These are phyloP conservation scores for Nemurella pictetii DNA, from an alignment of 2,888 invertebrate genomes.

Conservation along the genomic window DNA sequence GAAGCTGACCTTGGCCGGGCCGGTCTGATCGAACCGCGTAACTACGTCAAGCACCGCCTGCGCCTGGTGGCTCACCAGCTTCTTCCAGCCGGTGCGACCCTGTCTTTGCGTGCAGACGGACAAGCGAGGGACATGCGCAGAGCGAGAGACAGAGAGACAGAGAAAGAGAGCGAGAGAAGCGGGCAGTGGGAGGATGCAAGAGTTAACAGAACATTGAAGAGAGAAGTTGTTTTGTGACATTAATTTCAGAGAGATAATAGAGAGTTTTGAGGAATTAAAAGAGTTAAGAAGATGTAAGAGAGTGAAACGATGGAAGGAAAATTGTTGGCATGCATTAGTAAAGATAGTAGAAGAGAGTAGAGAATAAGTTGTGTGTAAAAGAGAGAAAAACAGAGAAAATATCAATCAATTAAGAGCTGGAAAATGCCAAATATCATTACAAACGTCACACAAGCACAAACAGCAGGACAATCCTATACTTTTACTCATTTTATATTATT, in stretches of 20 bases:
- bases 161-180: slow-evolving; percentile 18
- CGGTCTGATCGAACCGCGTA: slow-evolving; percentile 65
- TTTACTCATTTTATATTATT: no score
- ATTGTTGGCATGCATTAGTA: background rate
- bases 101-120: slow-evolving; percentile 41
- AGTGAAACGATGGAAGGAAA: background rate
- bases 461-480: no score
- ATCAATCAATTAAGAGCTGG: background rate
- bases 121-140: background rate
- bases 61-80: slow-evolving; percentile 63
- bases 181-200: slow-evolving; percentile 33
- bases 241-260: background rate
- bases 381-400: slow-evolving; percentile 25
- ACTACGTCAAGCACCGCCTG: slow-evolving; percentile 70
- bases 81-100: slow-evolving; percentile 66
- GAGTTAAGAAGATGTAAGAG: slow-evolving; percentile 15
- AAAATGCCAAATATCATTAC: background rate
- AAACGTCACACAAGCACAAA: background rate
- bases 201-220: slow-evolving; percentile 32
- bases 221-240: background rate
- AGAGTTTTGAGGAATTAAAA: background rate
- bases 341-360: slow-evolving; percentile 18
- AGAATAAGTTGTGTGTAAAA: slow-evolving; percentile 6
- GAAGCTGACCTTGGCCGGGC: slow-evolving; percentile 50
- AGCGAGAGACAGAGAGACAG: slow-evolving; percentile 13